phyloP scores from a whole-genome alignment of 53 echinoderm and acorn worm species.

The Hippasteria phrygiana region DNA sequence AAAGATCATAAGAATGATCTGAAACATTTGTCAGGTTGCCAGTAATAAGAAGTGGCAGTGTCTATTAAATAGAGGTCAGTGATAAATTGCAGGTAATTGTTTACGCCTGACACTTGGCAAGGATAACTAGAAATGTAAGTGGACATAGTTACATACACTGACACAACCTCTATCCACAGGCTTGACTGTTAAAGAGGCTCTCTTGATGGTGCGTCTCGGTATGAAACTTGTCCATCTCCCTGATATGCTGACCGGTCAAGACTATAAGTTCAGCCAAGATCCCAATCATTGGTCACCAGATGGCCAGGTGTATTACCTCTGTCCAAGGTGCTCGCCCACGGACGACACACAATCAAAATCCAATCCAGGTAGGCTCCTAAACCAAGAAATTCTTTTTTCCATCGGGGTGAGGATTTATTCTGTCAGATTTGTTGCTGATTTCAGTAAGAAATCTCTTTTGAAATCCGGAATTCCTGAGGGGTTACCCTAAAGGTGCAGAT shows the following conservation, averaged over 20 bases:
- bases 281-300: neutral
- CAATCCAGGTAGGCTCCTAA: neutral
- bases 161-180: neutral
- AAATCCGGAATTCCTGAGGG: too few relatives aligned
- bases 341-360: neutral
- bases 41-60: too few relatives aligned
- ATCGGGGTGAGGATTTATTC: too few relatives aligned
- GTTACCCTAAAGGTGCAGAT: too few relatives aligned
- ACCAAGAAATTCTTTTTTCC: neutral
- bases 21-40: too few relatives aligned
- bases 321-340: slow-evolving; percentile 38
- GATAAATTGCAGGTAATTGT: too few relatives aligned
- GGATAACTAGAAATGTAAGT: too few relatives aligned
- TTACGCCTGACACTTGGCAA: neutral
- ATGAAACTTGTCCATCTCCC: slow-evolving; percentile 3
- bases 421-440: too few relatives aligned
- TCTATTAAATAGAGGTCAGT: too few relatives aligned
- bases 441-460: too few relatives aligned
- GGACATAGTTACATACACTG: neutral
- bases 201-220: slow-evolving; percentile 32
- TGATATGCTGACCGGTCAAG: neutral
- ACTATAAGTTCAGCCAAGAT: neutral
- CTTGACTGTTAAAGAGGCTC: slow-evolving; percentile 17
- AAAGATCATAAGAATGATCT: too few relatives aligned
- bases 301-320: slow-evolving; percentile 23